These are phyloP conservation scores for Chroicocephalus ridibundus DNA, from an alignment of 2,113 vertebrate species.

Conservation along the genomic window DNA sequence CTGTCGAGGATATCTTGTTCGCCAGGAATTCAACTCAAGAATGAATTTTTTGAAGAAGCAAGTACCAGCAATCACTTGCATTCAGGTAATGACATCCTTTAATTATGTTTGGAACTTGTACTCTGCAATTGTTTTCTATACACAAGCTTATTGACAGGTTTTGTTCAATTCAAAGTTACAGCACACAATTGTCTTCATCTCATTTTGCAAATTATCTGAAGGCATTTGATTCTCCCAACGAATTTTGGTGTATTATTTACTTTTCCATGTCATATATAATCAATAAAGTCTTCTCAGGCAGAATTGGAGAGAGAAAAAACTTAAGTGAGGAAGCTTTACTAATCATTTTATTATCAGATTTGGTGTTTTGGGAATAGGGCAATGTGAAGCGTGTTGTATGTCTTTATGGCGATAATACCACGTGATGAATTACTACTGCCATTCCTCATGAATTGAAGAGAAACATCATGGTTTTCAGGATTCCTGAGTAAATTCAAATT, in stretches of 20 bases:
- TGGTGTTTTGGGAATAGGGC: neutral
- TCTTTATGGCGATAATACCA: neutral
- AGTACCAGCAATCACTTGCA: constrained; percentile 87
- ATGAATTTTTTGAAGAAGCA: constrained; percentile 88
- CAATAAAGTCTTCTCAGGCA: neutral
- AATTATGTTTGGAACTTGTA: neutral
- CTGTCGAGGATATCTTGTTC: constrained; percentile 90
- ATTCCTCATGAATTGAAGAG: neutral
- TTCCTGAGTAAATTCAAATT: neutral
- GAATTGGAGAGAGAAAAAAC: neutral
- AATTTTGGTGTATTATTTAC: neutral
- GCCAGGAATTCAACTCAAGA: constrained; percentile 82
- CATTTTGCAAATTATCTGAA: neutral
- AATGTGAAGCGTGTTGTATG: neutral
- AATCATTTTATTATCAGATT: neutral
- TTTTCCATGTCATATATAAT: neutral
- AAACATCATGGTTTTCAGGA: neutral
- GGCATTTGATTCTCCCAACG: neutral
- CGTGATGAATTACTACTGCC: neutral
- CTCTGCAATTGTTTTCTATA: neutral
- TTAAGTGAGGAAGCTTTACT: neutral
- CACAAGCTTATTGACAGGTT: neutral
- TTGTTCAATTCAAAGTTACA: neutral
- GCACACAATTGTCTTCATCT: neutral
- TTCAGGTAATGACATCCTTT: constrained; percentile 81